Conservation (phyloP, 1,140 invertebrate species). For the Triops cancriformis region DNA sequence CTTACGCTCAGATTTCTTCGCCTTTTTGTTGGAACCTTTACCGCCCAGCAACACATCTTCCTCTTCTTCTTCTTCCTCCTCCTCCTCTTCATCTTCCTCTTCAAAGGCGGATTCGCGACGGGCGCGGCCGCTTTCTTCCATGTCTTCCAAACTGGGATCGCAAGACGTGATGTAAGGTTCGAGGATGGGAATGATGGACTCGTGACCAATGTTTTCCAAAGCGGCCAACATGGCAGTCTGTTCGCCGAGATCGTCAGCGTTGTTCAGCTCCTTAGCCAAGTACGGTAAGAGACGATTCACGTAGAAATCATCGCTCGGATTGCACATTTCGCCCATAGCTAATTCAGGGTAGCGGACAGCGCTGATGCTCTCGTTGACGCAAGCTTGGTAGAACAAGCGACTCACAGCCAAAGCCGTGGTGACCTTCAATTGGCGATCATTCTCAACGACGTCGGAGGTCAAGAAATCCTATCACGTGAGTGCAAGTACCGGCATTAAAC, state of each 20-base stretch:
- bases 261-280: conserved; percentile 30
- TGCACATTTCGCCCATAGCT: conserved; percentile 33
- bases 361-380: conserved; percentile 31
- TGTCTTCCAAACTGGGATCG: conserved; percentile 25
- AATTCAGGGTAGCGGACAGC: conserved; percentile 31
- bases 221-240: conserved; percentile 28
- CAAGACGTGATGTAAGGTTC: conserved; percentile 28
- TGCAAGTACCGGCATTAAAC: neutral
- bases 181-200: conserved; percentile 28
- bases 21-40: neutral
- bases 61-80: conserved; percentile 16
- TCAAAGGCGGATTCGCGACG: conserved; percentile 14
- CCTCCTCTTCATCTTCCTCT: conserved; percentile 15
- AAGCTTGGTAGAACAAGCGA: conserved; percentile 32
- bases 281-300: conserved; percentile 29
- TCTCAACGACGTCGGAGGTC: conserved; percentile 21
- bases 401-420: conserved; percentile 31
- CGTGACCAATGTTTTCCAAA: conserved; percentile 34
- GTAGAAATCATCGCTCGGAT: conserved; percentile 26
- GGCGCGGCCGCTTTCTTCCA: conserved; percentile 28
- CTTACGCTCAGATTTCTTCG: neutral
- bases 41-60: neutral
- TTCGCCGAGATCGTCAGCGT: conserved; percentile 19
- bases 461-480: conserved; percentile 30
- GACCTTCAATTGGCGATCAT: conserved; percentile 29